Percentiles rank a stretch among this genome's conserved stretches.
phyloP scores from a whole-genome alignment of 2,797 vertebrate genomes.

The Centropyge bicolor region DNA sequence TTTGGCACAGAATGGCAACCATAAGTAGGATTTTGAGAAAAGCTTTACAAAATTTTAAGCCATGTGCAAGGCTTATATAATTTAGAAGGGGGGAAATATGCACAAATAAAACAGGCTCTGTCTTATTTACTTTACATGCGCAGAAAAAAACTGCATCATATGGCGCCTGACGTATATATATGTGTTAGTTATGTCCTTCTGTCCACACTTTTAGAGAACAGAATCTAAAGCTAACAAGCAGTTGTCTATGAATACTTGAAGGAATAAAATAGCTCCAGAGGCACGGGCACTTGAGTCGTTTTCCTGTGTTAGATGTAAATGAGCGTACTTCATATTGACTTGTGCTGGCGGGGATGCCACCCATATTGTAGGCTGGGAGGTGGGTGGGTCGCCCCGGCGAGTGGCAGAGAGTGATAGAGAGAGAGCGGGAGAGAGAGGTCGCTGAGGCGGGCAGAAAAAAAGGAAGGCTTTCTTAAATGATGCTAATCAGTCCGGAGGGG shows the following conservation, averaged over 20 bases:
- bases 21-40: slow-evolving; percentile 91
- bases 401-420: slow-evolving; percentile 43
- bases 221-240: slow-evolving; percentile 61
- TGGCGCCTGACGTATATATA: slow-evolving; percentile 75
- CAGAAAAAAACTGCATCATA: slow-evolving; percentile 76
- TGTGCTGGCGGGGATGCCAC: slow-evolving; percentile 90
- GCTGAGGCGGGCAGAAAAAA: slow-evolving; percentile 85
- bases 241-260: slow-evolving; percentile 38
- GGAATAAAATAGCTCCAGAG: slow-evolving; percentile 61
- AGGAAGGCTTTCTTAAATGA: slow-evolving; percentile 95
- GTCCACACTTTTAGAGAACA: slow-evolving; percentile 53
- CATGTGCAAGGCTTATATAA: slow-evolving; percentile 92
- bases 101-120: slow-evolving; percentile 81
- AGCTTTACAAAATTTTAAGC: slow-evolving; percentile 92
- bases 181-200: slow-evolving; percentile 55
- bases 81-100: slow-evolving; percentile 81
- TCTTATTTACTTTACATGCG: slow-evolving; percentile 85
- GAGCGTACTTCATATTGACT: slow-evolving; percentile 91
- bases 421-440: slow-evolving; percentile 77
- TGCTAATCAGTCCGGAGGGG: slow-evolving; percentile 97
- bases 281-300: slow-evolving; percentile 83
- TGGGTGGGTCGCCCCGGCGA: slow-evolving; percentile 43
- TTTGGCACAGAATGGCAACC: slow-evolving; percentile 90
- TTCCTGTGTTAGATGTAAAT: slow-evolving; percentile 90
- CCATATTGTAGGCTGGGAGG: slow-evolving; percentile 88